Evolutionary conservation across 2,797 vertebrate genomes (phyloP).

Genomic region (Anas bernieri): DNA sequence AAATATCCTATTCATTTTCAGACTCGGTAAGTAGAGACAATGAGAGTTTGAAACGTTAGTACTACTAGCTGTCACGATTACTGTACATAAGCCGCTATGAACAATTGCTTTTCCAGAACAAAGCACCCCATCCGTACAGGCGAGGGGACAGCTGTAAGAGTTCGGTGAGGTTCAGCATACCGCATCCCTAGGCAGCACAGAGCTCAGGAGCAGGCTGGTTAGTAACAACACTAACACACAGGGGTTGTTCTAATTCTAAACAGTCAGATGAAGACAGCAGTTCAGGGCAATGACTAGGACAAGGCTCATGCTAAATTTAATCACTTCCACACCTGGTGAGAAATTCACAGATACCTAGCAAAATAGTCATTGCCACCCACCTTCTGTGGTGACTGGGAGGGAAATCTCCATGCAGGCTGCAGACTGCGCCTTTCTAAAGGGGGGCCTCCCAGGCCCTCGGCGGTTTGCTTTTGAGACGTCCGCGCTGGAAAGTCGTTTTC

Average conservation of each 20-base stretch:
- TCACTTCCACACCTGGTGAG: neutral
- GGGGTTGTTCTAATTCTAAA: neutral
- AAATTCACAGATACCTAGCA: neutral
- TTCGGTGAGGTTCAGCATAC: neutral
- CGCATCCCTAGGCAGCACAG: neutral
- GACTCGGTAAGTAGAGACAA: neutral
- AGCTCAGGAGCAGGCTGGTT: conserved; percentile 34
- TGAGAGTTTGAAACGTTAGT: neutral
- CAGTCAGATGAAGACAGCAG: neutral
- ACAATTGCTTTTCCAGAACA: neutral
- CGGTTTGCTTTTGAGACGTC: conserved; percentile 93
- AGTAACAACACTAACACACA: neutral
- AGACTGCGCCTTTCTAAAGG: conserved; percentile 98
- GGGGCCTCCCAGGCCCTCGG: conserved; percentile 92
- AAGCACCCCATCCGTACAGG: neutral
- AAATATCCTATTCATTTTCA: conserved; percentile 4
- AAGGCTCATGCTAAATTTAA: neutral
- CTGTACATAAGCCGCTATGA: neutral
- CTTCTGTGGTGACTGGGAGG: conserved; percentile 96
- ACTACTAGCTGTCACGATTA: neutral
- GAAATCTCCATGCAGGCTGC: conserved; percentile 99
- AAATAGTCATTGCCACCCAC: conserved; percentile 81
- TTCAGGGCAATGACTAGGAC: neutral
- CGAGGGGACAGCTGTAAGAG: neutral
- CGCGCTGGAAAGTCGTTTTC: conserved; percentile 90